Base-by-base conservation (phyloP, 2,888 invertebrate genomes). In the Aphidoletes aphidimyza region DNA sequence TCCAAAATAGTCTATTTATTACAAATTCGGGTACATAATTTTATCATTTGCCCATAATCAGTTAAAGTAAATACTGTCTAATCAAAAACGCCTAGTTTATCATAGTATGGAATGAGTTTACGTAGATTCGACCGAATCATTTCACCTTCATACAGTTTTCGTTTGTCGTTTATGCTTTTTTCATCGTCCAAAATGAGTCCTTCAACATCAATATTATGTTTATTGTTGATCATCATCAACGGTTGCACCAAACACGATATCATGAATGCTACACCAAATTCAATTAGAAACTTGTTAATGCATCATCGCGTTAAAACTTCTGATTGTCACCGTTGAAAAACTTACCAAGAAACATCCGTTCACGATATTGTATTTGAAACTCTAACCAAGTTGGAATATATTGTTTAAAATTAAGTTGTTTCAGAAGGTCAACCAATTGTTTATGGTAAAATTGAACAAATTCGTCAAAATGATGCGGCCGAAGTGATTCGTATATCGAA, bases 101-200 rank as follows among this genome's bases (percentile, higher is more conserved):
- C 83, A 26, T 39, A 83, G 14, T 37, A 83, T 83, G 83, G 83
- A 37, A 83, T 39, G 39, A 83, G 37, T 83, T 83, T 39, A 5
- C 83, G 36, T 39, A 83, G 42, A 83, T 39, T 36, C n/a, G 22
- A 19, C 14, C 26, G 83, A 26, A 83, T n/a, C 39, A 0, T 22
- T 37, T 37, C 39, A 3, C 42, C n/a, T 26, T 83, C 22, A 83
- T 39, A 83, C 42, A 83, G n/a, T 8, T 30, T 34, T 1, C 83
- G 83, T 39, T 39, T 83, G 14, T 11, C 22, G 37, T 39, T 11
- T 42, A 39, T 39, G 14, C 83, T 30, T 2, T n/a, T 83, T 39
- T 39, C 83, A n/a, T 83, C 83, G n/a, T 83, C 39, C 26, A 5
- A n/a, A 0, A 39, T 11, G 2, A 83, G n/a, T 9, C 39, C 83